Conservation (phyloP, 2,888 invertebrate species). For the Luperina testacea region DNA sequence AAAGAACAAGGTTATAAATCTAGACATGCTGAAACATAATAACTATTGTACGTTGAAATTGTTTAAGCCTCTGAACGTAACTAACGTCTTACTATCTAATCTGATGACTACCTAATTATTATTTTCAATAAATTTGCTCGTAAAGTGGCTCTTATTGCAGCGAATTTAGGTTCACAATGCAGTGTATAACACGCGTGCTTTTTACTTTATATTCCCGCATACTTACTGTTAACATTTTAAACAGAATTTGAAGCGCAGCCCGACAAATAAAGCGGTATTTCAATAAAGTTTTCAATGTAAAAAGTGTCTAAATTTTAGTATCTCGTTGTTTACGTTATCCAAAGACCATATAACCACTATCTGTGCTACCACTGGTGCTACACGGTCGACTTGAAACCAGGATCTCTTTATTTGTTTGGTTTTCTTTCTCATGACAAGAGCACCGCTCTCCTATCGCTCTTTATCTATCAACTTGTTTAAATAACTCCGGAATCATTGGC, state of each 20-base stretch:
- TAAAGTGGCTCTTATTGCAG: neutral
- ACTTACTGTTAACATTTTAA: neutral
- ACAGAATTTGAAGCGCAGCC: neutral
- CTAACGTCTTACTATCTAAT: neutral
- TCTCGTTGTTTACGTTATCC: slow-evolving; percentile 68
- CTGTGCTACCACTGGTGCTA: slow-evolving; percentile 83
- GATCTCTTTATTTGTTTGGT: slow-evolving; percentile 84
- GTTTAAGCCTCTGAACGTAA: neutral
- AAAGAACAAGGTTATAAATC: neutral
- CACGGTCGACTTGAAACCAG: slow-evolving; percentile 78
- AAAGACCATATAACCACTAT: slow-evolving; percentile 42
- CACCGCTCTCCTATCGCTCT: slow-evolving; percentile 83
- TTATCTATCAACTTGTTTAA: slow-evolving; percentile 87
- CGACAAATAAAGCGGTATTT: slow-evolving; percentile 8
- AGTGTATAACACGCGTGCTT: neutral
- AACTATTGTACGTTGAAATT: neutral
- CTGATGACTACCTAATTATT: slow-evolving; percentile 4
- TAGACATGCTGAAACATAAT: neutral
- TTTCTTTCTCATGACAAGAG: slow-evolving; percentile 83
- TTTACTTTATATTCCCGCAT: neutral
- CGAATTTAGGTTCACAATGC: neutral
- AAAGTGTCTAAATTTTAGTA: slow-evolving; percentile 65
- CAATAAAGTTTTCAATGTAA: slow-evolving; percentile 45
- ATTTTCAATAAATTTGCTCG: neutral
- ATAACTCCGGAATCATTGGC: slow-evolving; percentile 82